Base-by-base conservation (phyloP, 2,888 invertebrate genomes). In the Coremacera marginata region DNA sequence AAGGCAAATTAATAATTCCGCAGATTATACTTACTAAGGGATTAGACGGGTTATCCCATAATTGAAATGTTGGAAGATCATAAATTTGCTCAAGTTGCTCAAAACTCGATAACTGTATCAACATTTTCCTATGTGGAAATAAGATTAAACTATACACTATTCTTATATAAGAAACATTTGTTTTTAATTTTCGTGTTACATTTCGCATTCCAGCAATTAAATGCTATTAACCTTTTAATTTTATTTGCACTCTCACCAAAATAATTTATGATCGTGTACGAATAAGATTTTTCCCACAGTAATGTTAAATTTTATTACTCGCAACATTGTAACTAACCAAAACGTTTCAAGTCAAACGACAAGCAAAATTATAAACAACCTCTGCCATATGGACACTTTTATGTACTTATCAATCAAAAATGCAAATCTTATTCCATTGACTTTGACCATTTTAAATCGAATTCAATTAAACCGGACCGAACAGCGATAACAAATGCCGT, bases 391-490 rank as follows among this genome's bases (percentile, higher is more conserved):
- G 70, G 55, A 31, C 70, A 57, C 16, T 72, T 72, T 44, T 74
- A 34, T 63, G 65, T 65, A 65, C 22, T 63, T 74, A 65, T 63
- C 65, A 65, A 74, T 55, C 37, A 65, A 52, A 73, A 65, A 49
- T 65, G 65, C 55, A 65, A 55, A 74, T 65, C 63, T 51, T 52
- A 51, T 74, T 65, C 34, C 65, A 74, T 65, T 74, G 74, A 74
- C 74, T 65, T 65, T 51, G 65, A 74, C 51, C 74, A 72, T 72
- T 72, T 68, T 49, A 25, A 62, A 72, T 62, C 62, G 49, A 72
- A 72, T 72, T 62, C 49, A 72, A 72, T 62, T 72, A 27, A 72
- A 60, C 27, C 25, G 25, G 25, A 49, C 60, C 57, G 51, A 27
- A 25, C 49, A 34, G 31, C 63, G 63, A 63, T 27, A 31, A 63